Conservation (phyloP, 23 tunicate genomes). For the Corella eumyota region DNA sequence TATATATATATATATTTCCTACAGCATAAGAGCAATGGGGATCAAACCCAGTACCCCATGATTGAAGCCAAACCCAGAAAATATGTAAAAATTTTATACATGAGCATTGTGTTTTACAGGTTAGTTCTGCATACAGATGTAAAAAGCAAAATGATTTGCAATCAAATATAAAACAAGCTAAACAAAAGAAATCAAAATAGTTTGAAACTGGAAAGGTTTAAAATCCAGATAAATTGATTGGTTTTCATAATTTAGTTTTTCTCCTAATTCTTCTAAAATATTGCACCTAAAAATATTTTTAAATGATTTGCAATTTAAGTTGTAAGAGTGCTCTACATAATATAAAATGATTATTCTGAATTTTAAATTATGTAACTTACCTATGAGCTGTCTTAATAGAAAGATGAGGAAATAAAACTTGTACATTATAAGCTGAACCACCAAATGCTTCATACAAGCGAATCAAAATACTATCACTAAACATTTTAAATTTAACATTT, state of each 20-base stretch:
- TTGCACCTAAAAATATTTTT: constrained; percentile 26
- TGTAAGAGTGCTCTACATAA: background rate
- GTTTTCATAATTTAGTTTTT: background rate
- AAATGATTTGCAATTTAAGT: background rate
- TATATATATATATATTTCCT: no score
- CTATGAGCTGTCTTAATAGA: constrained; percentile 1
- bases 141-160: no score
- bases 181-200: constrained; percentile 12
- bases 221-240: constrained; percentile 5
- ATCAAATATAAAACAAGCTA: no score
- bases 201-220: constrained; percentile 27
- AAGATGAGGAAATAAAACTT: constrained; percentile 2
- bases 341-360: background rate
- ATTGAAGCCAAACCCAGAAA: no score
- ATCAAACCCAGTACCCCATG: no score
- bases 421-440: constrained; percentile 3
- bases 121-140: no score
- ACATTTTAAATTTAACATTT: background rate
- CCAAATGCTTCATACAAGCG: constrained; percentile 34
- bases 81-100: no score
- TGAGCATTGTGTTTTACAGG: no score
- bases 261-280: constrained; percentile 21
- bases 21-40: no score
- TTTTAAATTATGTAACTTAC: background rate
- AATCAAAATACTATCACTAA: constrained; percentile 21